Evolutionary conservation across 2,797 vertebrate genomes (phyloP).

Genomic region (Pristis pectinata): DNA sequence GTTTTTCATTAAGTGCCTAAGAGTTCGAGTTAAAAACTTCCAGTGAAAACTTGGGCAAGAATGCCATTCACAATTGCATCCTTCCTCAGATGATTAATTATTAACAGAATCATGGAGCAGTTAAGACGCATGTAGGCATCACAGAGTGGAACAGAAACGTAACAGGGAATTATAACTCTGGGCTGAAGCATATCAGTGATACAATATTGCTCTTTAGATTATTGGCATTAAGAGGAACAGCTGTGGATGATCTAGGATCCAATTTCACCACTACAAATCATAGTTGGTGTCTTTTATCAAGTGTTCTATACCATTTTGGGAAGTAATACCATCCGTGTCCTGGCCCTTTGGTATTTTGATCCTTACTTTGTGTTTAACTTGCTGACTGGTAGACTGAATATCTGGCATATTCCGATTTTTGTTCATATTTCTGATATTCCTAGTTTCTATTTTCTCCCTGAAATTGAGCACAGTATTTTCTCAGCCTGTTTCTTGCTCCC

Average conservation of each 20-base stretch:
- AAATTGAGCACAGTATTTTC: not conserved
- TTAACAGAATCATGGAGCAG: not conserved
- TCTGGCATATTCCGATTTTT: not conserved
- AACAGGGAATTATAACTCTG: not conserved
- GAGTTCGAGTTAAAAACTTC: not conserved
- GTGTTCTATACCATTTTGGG: not conserved
- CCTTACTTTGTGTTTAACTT: not conserved
- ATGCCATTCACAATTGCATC: not conserved
- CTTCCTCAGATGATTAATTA: not conserved
- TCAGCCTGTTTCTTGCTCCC: not conserved
- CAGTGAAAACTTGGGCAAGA: not conserved
- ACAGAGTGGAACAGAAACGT: not conserved
- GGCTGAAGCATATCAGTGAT: not conserved
- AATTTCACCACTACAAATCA: not conserved
- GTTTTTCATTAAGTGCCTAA: not conserved
- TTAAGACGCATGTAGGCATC: not conserved
- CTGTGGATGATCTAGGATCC: not conserved
- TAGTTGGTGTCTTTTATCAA: not conserved
- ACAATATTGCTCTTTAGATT: not conserved
- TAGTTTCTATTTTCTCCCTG: not conserved
- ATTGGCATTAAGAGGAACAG: not conserved
- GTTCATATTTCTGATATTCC: not conserved
- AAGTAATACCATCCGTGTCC: not conserved
- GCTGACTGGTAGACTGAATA: not conserved
- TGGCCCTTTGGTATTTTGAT: not conserved